Percentiles rank a stretch among this genome's conserved stretches.
Conservation (phyloP, 2,797 vertebrate genomes). For the Xenopus petersii region DNA sequence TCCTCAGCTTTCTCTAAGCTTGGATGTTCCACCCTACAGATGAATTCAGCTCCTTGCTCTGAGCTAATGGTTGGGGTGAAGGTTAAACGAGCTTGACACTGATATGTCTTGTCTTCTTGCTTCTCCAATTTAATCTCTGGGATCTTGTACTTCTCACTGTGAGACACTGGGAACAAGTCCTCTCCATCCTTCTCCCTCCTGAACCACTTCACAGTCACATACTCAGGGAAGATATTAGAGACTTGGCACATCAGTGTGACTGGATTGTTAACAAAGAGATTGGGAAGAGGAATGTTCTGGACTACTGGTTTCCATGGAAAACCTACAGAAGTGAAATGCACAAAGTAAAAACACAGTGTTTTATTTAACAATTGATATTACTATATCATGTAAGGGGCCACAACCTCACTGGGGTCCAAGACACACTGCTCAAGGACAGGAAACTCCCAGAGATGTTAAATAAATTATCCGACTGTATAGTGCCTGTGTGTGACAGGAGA, state of each 20-base stretch:
- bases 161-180: not conserved
- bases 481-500: too few relatives aligned
- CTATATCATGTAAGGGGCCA: too few relatives aligned
- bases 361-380: too few relatives aligned
- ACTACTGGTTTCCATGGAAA: constrained; percentile 26
- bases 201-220: constrained; percentile 22
- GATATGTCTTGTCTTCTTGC: constrained; percentile 24
- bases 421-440: too few relatives aligned
- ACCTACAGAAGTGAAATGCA: constrained; percentile 5
- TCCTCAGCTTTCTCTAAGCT: not conserved
- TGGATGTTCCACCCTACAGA: constrained; percentile 33
- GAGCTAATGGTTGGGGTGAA: constrained; percentile 13
- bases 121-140: constrained; percentile 4
- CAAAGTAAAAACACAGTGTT: not conserved
- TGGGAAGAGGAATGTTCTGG: constrained; percentile 24
- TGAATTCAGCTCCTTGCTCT: constrained; percentile 22
- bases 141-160: constrained; percentile 7
- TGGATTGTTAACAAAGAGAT: constrained; percentile 2
- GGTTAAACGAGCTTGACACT: constrained; percentile 1
- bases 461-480: too few relatives aligned
- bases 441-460: too few relatives aligned
- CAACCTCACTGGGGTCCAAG: too few relatives aligned
- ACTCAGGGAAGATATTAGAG: constrained; percentile 29
- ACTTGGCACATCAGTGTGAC: constrained; percentile 25
- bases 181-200: constrained; percentile 13